Base-by-base conservation (phyloP, 2,888 invertebrate species). In the Drosophila formosana region DNA sequence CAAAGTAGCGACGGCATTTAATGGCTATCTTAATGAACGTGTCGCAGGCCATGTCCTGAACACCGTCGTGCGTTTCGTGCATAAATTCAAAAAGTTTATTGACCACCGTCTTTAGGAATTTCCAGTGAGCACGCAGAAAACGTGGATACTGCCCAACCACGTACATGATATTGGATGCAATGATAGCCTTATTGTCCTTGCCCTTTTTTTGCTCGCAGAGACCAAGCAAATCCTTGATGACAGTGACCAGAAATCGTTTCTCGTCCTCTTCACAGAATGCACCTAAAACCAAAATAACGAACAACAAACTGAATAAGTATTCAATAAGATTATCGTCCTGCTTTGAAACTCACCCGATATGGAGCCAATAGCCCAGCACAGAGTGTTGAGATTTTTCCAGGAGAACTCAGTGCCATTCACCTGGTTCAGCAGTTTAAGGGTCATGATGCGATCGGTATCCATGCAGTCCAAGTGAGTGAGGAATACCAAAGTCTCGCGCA, bases 1-100 rank as follows among this genome's bases (percentile, higher is more conserved):
- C 98, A 94, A 99, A 99, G 93, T 99, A 99, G 85, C 99, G 95
- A 75, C 98, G 95, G 93, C 99, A 99, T 93, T 99, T 99, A 88
- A 98, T 95, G 32, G 99, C 98, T 90, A 99, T 99, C 94, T 99
- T 99, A 84, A 99, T 99, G 92, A 99, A 99, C 43, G 99, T 99
- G 93, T 99, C 99, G 94, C 99, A 99, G 69, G 99, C 99, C 99
- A 99, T 99, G 91, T 99, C 99, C 93, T 99, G 99, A 30, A 99
- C 99, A 89, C 99, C 99, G 92, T 99, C 99, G 92, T 99, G 99
- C 61, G 99, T 99, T 94, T 99, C 99, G 92, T 99, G 99, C 99
- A 99, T 99, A 93, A 99, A 99, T 93, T 99, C 99, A 93, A 99
- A 99, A 64, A 99, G 94, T 94, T 99, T 99, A 94, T 99, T 99